A percentile compares a stretch with the other conserved stretches of the same genome.
Conservation (phyloP, 2,797 vertebrate species). For the Morelia viridis region DNA sequence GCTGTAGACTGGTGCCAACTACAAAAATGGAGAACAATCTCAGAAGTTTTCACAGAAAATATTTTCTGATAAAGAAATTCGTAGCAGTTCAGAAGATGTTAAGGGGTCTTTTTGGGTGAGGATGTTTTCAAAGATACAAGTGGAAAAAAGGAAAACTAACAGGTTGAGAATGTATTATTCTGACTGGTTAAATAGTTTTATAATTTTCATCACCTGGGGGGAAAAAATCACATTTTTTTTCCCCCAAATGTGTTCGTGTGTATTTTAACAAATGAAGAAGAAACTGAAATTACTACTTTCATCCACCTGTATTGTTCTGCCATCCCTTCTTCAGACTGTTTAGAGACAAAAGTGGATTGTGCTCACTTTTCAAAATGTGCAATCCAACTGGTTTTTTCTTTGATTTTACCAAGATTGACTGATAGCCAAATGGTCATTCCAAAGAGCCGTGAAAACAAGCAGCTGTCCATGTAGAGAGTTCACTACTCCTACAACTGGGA, state of each 20-base stretch:
- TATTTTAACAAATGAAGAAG: too few species aligned
- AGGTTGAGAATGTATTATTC: too few species aligned
- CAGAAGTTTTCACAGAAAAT: neutral
- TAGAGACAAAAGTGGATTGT: neutral
- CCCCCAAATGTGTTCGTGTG: too few species aligned
- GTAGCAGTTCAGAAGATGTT: neutral
- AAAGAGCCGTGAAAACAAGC: neutral
- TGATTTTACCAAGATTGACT: neutral
- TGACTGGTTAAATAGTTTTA: too few species aligned
- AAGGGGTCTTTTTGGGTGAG: too few species aligned
- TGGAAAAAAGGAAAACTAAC: too few species aligned
- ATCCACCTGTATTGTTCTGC: too few species aligned
- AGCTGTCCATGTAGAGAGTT: neutral
- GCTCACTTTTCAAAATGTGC: neutral
- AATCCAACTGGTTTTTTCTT: neutral
- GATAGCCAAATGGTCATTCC: neutral
- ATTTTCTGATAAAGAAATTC: neutral
- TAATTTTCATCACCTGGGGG: too few species aligned
- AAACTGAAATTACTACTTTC: too few species aligned
- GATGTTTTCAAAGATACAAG: too few species aligned
- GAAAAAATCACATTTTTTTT: too few species aligned
- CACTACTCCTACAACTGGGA: neutral
- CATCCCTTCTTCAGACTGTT: neutral
- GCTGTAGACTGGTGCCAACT: neutral
- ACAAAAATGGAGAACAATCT: neutral